A percentile compares a stretch with the other conserved stretches of the same genome.
These are phyloP conservation scores for Chiroxiphia lanceolata DNA, from an alignment of 2,797 vertebrate species.

Conservation along the genomic window DNA sequence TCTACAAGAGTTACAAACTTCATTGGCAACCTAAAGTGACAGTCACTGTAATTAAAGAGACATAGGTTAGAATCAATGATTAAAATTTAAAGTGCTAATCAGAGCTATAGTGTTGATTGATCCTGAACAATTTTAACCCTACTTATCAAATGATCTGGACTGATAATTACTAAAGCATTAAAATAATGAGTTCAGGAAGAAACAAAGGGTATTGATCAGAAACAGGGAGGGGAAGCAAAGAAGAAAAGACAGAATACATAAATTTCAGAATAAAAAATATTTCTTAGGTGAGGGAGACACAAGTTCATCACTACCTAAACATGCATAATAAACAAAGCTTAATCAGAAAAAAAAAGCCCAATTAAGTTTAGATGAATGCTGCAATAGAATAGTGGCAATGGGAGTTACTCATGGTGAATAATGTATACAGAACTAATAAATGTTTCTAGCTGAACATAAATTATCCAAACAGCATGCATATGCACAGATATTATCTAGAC, in stretches of 20 bases:
- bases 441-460: neutral
- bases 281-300: neutral
- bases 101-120: neutral
- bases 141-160: neutral
- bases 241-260: neutral
- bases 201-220: neutral
- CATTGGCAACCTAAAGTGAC: neutral
- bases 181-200: constrained; percentile 14
- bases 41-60: neutral
- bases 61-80: neutral
- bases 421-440: neutral
- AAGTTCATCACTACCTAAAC: neutral
- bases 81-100: constrained; percentile 15
- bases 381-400: neutral
- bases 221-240: neutral
- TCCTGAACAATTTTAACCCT: constrained; percentile 1
- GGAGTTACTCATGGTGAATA: neutral
- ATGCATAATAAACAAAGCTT: neutral
- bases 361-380: neutral
- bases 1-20: neutral
- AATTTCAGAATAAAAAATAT: neutral
- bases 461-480: neutral
- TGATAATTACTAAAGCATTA: neutral
- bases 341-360: neutral
- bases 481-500: neutral